Evolutionary conservation across 2,113 vertebrate species (phyloP).

Genomic region (Apteryx mantelli): DNA sequence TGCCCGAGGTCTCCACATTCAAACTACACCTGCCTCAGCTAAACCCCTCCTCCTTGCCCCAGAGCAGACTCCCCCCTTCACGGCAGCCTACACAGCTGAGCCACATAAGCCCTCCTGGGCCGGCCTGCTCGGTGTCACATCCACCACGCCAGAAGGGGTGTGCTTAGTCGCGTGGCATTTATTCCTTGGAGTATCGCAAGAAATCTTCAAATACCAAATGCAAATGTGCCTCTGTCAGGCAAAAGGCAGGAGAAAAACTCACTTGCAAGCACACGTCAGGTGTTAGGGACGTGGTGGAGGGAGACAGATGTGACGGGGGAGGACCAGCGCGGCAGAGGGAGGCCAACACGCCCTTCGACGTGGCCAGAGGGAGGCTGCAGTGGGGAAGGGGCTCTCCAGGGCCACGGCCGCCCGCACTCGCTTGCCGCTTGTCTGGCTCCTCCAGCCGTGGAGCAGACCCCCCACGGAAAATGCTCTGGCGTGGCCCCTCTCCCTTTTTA

Average conservation of each 20-base stretch:
- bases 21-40: accelerated
- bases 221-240: accelerated
- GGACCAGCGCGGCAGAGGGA: too few species aligned
- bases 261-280: accelerated
- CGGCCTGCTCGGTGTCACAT: not conserved
- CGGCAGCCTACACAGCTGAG: not conserved
- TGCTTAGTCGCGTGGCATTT: accelerated
- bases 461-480: too few species aligned
- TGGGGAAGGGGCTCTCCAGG: not conserved
- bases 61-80: accelerated
- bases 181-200: accelerated
- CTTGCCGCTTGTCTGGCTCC: not conserved
- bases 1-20: accelerated
- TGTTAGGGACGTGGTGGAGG: accelerated
- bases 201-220: accelerated
- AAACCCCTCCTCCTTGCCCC: accelerated
- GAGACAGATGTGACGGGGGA: not conserved
- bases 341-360: not conserved
- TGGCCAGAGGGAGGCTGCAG: too few species aligned
- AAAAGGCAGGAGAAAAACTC: accelerated
- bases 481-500: accelerated
- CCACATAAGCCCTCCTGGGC: accelerated
- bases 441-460: accelerated
- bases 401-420: not conserved
- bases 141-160: accelerated